These are phyloP conservation scores for Lerema accius DNA, from an alignment of 1,140 invertebrate species.

Conservation along the genomic window DNA sequence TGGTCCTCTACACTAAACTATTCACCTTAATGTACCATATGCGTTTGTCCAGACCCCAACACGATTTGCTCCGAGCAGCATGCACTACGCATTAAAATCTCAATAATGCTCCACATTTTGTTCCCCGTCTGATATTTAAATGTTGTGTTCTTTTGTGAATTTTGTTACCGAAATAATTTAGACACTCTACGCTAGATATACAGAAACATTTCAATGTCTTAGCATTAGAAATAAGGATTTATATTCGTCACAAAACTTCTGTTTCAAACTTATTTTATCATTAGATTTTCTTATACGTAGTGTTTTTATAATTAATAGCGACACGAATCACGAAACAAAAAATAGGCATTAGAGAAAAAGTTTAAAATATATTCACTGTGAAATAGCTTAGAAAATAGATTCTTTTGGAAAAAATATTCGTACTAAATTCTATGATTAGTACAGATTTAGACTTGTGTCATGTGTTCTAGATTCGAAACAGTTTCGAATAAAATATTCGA, in stretches of 20 bases:
- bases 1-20: constrained; percentile 49
- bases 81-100: constrained; percentile 38
- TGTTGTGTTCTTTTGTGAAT: constrained; percentile 65
- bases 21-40: constrained; percentile 31
- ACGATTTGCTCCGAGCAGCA: constrained; percentile 45
- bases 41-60: constrained; percentile 41
- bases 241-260: constrained; percentile 2
- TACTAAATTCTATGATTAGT: background rate
- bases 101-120: constrained; percentile 33
- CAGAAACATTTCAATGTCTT: constrained; percentile 5
- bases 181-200: constrained; percentile 3
- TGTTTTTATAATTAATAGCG: constrained; percentile 1
- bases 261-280: constrained; percentile 2
- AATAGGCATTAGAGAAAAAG: constrained; percentile 3
- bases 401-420: constrained; percentile 6
- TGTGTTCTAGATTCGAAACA: background rate
- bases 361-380: constrained; percentile 7
- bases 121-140: constrained; percentile 42
- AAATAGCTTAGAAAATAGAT: constrained; percentile 18
- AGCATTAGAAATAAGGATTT: constrained; percentile 6
- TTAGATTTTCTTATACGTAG: background rate
- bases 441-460: constrained; percentile 24
- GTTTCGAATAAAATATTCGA: no score
- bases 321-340: constrained; percentile 1
- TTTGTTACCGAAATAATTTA: constrained; percentile 33